A percentile compares a stretch with the other conserved stretches of the same genome.
phyloP scores from a whole-genome alignment of 2,888 invertebrate genomes.

The Ophion ventricosus region DNA sequence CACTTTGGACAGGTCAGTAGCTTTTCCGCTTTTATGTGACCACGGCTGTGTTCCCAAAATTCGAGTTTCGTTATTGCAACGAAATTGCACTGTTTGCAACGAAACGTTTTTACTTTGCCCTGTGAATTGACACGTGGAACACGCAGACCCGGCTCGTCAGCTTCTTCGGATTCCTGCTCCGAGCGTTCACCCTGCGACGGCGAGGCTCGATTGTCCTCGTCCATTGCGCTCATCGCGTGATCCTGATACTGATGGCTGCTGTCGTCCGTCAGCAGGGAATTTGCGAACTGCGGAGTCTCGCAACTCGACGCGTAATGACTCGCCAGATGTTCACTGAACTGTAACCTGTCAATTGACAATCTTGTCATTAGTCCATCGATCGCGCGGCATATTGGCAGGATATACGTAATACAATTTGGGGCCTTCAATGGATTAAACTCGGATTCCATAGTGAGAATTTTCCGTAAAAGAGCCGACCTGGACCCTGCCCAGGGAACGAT shows the following conservation, averaged over 20 bases:
- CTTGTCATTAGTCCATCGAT: background rate
- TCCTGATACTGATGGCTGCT: conserved; percentile 81
- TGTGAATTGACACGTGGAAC: conserved; percentile 89
- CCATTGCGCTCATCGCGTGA: conserved; percentile 79
- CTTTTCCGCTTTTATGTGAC: conserved; percentile 97
- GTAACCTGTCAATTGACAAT: conserved; percentile 72
- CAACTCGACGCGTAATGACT: conserved; percentile 80
- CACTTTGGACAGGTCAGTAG: conserved; percentile 95
- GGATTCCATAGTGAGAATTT: too few species aligned
- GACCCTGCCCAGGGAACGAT: too few species aligned
- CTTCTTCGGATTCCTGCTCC: conserved; percentile 78
- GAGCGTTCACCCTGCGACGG: conserved; percentile 70
- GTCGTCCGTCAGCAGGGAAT: conserved; percentile 83
- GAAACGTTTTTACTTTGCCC: conserved; percentile 94
- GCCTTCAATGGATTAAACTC: too few species aligned
- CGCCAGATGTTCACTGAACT: conserved; percentile 85
- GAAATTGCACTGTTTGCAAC: conserved; percentile 96
- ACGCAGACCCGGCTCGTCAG: conserved; percentile 86
- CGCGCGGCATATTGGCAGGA: too few species aligned
- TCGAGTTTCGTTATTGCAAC: conserved; percentile 94
- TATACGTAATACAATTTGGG: too few species aligned
- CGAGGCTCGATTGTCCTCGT: conserved; percentile 64
- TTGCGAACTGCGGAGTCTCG: conserved; percentile 84
- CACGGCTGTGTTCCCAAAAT: conserved; percentile 96
- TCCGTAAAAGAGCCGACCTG: too few species aligned